Evolutionary conservation across 2,888 invertebrate genomes (phyloP), one percentile per base, ranked within the genome.

Genomic region (Diaphora mendica): DNA sequence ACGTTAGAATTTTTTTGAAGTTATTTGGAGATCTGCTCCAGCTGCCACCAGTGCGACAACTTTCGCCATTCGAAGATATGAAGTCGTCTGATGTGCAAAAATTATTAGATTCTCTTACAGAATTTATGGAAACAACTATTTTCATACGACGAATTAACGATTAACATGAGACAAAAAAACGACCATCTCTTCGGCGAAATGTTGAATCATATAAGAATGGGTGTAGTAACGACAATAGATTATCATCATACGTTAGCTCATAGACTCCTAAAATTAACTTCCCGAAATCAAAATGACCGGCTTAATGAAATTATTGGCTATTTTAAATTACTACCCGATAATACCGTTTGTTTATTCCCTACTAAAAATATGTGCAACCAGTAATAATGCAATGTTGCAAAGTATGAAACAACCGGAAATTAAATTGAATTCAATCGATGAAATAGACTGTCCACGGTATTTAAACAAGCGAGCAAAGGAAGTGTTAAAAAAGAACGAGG

Each of bases 401-500:
- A 9, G 13, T 48, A 48, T 48, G 17, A 15, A 15, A 48, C 48
- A 44, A 44, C 44, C 9, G 13, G 44, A 44, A 44, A 44, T 44
- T 44, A 44, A 44, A 44, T 44, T 44, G 13, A 44, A 44, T 44
- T 7, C 44, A 15, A 44, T 44, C 2, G 11, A 44, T 44, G 44
- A 44, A 44, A 44, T 44, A 44, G 44, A 64, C 30, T 64, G 64
- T 64, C 20, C 64, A 33, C 64, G 33, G 33, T 64, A 62, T 62
- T 62, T 62, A 62, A 39, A 39, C 3, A 39, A 39, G 8, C 39
- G 39, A 39, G 39, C 39, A 39, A 62, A 26, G 30, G 26, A 30
- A 13, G 11, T 64, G 17, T 33, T 64, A 17, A 64, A 64, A 64
- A 64, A 64, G 33, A 64, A 64, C 64, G 33, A 64, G 33, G 75